Conservation (phyloP, 2,113 vertebrate genomes). For the Himantopus leucocephalus region DNA sequence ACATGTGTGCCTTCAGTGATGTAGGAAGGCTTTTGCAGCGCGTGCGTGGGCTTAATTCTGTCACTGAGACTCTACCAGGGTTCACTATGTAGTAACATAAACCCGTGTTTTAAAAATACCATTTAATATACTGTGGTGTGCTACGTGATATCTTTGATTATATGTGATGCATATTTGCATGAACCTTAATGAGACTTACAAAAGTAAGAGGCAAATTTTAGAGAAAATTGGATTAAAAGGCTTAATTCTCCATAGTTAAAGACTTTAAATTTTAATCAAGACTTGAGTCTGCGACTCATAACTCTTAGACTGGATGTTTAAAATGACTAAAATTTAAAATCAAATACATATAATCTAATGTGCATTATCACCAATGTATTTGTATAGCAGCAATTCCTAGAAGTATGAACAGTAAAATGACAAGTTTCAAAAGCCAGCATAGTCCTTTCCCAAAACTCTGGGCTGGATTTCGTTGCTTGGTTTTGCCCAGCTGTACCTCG, state of each 20-base stretch:
- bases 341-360: neutral
- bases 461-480: neutral
- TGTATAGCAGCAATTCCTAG: neutral
- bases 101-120: neutral
- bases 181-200: neutral
- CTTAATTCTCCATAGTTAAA: neutral
- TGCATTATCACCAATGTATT: neutral
- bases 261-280: neutral
- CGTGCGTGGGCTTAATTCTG: neutral
- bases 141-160: neutral
- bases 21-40: neutral
- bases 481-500: neutral
- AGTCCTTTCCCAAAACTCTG: neutral
- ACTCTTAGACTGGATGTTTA: neutral
- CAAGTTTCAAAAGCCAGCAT: neutral
- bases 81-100: neutral
- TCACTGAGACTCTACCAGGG: neutral
- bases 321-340: neutral
- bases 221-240: slow-evolving; percentile 2
- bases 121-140: neutral
- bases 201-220: slow-evolving; percentile 2
- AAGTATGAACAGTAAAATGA: neutral
- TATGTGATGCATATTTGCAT: neutral
- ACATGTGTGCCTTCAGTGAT: accelerated
- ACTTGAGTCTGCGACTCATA: neutral